phyloP scores from a whole-genome alignment of 2,888 invertebrate genomes.

The Diogma glabrata region DNA sequence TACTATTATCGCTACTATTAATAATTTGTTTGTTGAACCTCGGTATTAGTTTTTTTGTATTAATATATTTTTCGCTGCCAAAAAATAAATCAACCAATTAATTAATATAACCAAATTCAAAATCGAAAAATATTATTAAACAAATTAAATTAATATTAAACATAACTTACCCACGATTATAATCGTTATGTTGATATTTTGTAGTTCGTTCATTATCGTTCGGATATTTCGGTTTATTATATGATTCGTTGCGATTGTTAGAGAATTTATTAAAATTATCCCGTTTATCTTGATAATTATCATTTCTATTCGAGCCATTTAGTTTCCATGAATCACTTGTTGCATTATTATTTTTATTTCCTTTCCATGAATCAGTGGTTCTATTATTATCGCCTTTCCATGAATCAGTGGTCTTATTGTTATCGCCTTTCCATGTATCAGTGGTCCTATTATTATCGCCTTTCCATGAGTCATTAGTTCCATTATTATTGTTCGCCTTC shows the following conservation, averaged over 20 bases:
- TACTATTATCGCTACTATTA: constrained; percentile 4
- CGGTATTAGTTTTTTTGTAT: constrained; percentile 8
- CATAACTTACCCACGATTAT: constrained; percentile 5
- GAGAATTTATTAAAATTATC: constrained; percentile 5
- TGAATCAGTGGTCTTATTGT: background rate
- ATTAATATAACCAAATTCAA: background rate
- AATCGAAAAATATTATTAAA: background rate
- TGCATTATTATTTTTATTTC: too few species aligned
- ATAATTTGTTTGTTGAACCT: constrained; percentile 7
- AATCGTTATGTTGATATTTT: too few species aligned
- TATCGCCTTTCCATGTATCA: background rate
- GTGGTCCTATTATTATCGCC: background rate
- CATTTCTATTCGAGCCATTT: background rate
- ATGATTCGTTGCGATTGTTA: constrained; percentile 7
- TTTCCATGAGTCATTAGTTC: background rate
- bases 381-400: constrained; percentile 1
- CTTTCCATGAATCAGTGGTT: background rate
- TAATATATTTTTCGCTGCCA: constrained; percentile 6
- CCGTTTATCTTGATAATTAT: background rate
- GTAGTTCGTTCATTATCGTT: constrained; percentile 7
- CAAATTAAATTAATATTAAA: background rate
- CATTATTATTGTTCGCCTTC: background rate
- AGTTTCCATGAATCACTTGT: constrained; percentile 2
- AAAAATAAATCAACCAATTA: background rate
- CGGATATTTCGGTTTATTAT: constrained; percentile 5